A percentile compares a stretch with the other conserved stretches of the same genome.
Conservation (phyloP, 1,140 invertebrate genomes). For the Drosophila pseudoananassae region DNA sequence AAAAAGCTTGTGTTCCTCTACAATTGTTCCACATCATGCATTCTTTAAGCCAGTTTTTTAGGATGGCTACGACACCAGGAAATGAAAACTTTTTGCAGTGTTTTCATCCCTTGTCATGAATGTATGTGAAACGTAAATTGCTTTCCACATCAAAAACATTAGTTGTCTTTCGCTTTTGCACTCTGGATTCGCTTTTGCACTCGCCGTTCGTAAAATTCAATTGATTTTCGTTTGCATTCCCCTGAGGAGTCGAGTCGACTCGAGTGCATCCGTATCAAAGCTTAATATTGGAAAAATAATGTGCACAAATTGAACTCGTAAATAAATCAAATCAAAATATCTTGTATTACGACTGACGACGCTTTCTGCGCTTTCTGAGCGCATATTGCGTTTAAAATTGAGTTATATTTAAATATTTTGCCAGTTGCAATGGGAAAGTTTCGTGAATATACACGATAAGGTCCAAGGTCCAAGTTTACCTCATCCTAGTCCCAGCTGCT, state of each 20-base stretch:
- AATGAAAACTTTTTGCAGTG: conserved; percentile 23
- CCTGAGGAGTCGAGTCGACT: conserved; percentile 22
- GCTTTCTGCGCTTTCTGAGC: conserved; percentile 21
- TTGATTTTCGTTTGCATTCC: conserved; percentile 48
- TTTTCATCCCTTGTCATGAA: background rate
- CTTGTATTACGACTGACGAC: conserved; percentile 49
- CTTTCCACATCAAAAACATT: conserved; percentile 19
- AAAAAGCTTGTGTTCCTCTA: conserved; percentile 33
- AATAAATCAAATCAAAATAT: conserved; percentile 80
- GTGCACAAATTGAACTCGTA: conserved; percentile 78
- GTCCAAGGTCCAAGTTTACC: background rate
- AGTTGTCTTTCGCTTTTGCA: conserved; percentile 16
- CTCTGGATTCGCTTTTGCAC: conserved; percentile 45
- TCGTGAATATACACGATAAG: conserved; percentile 25
- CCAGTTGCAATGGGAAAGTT: conserved; percentile 45
- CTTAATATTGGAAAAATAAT: conserved; percentile 71
- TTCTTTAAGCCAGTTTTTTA: conserved; percentile 33
- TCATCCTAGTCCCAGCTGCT: conserved; percentile 7
- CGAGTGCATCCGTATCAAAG: conserved; percentile 40
- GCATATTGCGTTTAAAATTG: conserved; percentile 70
- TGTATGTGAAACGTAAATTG: conserved; percentile 4
- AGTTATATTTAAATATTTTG: conserved; percentile 77
- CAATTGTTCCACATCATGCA: conserved; percentile 40
- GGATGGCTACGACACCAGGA: conserved; percentile 5
- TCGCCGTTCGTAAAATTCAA: conserved; percentile 39